Percentiles rank a stretch among this genome's conserved stretches.
Evolutionary conservation across 1,140 invertebrate genomes (phyloP).

Genomic region (Dreissena rostriformis): DNA sequence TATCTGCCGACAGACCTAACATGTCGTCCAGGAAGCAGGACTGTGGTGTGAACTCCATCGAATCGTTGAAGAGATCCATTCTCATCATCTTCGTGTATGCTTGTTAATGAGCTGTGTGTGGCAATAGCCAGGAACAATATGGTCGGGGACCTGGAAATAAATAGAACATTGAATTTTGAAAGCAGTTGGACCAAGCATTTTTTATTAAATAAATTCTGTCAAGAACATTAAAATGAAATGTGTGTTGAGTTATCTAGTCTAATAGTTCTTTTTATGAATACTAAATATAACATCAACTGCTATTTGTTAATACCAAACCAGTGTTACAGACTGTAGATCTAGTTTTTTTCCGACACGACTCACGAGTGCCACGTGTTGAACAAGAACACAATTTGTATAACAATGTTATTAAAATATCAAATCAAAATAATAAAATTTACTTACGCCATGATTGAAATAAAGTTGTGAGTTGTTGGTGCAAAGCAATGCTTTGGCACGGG

Average conservation of each 20-base stretch:
- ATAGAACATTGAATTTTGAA: too few relatives aligned
- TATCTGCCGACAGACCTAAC: constrained; percentile 44
- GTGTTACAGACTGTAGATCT: too few relatives aligned
- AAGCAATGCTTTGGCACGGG: constrained; percentile 51
- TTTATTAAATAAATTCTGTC: too few relatives aligned
- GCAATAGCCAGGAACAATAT: constrained; percentile 41
- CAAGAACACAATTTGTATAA: not conserved
- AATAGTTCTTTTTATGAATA: too few relatives aligned
- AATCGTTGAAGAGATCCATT: constrained; percentile 3
- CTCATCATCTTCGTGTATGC: not conserved
- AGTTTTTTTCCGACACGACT: not conserved
- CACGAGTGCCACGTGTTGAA: constrained; percentile 32
- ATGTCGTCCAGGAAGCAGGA: constrained; percentile 34
- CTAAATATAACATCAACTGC: too few relatives aligned
- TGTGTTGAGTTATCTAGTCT: too few relatives aligned
- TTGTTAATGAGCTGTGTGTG: constrained; percentile 14
- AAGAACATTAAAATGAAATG: too few relatives aligned
- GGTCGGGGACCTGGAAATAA: constrained; percentile 41
- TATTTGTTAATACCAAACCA: too few relatives aligned
- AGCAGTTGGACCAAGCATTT: too few relatives aligned
- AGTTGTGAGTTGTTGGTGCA: constrained; percentile 15
- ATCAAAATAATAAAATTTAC: constrained; percentile 13
- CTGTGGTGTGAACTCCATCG: constrained; percentile 32
- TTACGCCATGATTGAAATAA: constrained; percentile 53
- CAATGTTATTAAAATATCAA: not conserved